phyloP scores from a whole-genome alignment of 1,140 invertebrate genomes.

The Drosophila micromelanica region DNA sequence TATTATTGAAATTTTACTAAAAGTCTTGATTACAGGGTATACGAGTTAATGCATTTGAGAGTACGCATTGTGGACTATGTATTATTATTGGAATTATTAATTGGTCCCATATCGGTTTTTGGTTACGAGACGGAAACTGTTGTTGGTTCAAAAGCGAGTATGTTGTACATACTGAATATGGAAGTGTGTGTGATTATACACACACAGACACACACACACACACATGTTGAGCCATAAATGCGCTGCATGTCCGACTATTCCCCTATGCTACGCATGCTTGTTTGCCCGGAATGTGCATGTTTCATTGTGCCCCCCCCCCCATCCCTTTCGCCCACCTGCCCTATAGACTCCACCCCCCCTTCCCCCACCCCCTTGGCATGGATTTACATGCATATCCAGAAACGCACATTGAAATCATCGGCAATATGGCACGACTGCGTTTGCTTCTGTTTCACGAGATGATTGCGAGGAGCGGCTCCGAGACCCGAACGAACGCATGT shows the following conservation, averaged over 20 bases:
- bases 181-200: no score
- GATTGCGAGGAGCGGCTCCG: conserved; percentile 11
- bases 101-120: neutral
- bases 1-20: no score
- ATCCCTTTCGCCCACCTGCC: no score
- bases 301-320: neutral
- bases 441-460: conserved; percentile 31
- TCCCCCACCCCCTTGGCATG: no score
- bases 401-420: conserved; percentile 27
- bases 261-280: conserved; percentile 26
- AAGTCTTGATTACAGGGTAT: neutral
- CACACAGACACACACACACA: neutral
- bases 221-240: neutral
- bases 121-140: neutral
- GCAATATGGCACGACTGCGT: conserved; percentile 33
- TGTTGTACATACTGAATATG: neutral
- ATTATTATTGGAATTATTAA: neutral
- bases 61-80: neutral
- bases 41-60: neutral
- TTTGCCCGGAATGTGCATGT: conserved; percentile 20
- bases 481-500: conserved; percentile 42
- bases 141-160: neutral
- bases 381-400: conserved; percentile 29
- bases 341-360: no score
- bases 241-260: conserved; percentile 11